These are phyloP conservation scores for Drosophila subpulchrella DNA, from an alignment of 1,140 invertebrate genomes.

Conservation along the genomic window DNA sequence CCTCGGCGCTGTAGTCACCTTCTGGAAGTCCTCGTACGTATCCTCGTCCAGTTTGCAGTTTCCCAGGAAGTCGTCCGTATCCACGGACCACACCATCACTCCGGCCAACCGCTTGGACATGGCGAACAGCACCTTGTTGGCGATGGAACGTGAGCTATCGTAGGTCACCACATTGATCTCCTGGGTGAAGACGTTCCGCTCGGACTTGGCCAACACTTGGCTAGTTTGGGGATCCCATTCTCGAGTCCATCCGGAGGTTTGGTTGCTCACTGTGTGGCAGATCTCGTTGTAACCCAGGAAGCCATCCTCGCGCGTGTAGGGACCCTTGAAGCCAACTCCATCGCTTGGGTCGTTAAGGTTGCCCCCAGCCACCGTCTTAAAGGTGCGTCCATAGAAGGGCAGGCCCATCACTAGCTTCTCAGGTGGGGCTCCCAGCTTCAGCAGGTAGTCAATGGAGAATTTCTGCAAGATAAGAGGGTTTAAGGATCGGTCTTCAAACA, in stretches of 20 bases:
- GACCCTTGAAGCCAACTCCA: constrained; percentile 89
- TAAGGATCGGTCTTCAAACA: no score
- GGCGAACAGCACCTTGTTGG: constrained; percentile 87
- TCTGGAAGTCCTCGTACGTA: constrained; percentile 84
- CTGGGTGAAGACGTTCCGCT: constrained; percentile 82
- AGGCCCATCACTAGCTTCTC: constrained; percentile 93
- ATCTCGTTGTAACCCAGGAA: constrained; percentile 95
- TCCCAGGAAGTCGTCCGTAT: constrained; percentile 91
- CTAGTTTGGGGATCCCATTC: constrained; percentile 87
- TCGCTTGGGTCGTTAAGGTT: constrained; percentile 85
- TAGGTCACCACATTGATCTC: constrained; percentile 86
- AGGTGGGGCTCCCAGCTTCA: constrained; percentile 89
- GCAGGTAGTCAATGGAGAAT: constrained; percentile 91
- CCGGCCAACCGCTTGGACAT: constrained; percentile 89
- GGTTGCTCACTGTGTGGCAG: constrained; percentile 85
- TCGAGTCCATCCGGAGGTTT: constrained; percentile 85
- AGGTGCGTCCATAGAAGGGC: constrained; percentile 93
- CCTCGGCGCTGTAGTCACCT: constrained; percentile 73
- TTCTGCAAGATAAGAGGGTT: constrained; percentile 85
- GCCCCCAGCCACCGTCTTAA: constrained; percentile 85
- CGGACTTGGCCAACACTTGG: constrained; percentile 86
- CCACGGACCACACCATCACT: constrained; percentile 94
- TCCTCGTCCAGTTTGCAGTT: constrained; percentile 86
- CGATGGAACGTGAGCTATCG: constrained; percentile 87
- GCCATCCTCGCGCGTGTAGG: constrained; percentile 92